Base-by-base conservation (phyloP, 1,140 invertebrate species). In the Coelopa frigida region DNA sequence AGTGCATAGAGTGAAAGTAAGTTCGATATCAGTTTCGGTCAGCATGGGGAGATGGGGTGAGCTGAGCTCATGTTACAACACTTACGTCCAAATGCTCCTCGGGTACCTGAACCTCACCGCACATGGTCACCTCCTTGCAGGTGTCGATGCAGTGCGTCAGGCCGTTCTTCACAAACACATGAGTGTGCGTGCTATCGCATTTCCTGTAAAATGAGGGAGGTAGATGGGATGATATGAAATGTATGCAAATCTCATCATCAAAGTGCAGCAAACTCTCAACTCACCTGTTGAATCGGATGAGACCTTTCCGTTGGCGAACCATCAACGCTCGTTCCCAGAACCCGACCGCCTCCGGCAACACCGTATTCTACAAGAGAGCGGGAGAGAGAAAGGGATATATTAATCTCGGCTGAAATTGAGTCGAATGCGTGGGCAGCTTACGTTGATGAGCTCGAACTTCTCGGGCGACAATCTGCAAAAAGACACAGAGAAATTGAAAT, bases 301-400 rank as follows among this genome's bases (percentile, higher is more conserved):
- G 81, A 54, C 78, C 82, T 55, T 82, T 81, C 32, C 88, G 87
- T 72, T 85, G 81, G 23, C 89, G 78, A 6, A 96, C 91, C 78
- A 83, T 87, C 23, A 97, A 72, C 1, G 92, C 89, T 66, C 83
- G 77, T 66, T 94, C 85, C 94, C 93, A 96, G 74, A 93, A 97
- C 50, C 83, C 79, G 3, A 95, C 86, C 31, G 93, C 93, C 70
- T 91, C 80, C 1, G 90, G 89, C 51, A 95, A 70, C 51, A 96
- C 87, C 29, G 87, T 89, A 57, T 89, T 85, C 89, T 94, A 73
- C n/a, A 39, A 23, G 18, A 36, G 27, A 46, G 40, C 40, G 37
- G 15, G 12, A 38, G 31, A n/a, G 27, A 26, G 14, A 32, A 37
- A 22, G 18, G 10, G 10, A 29, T 47, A 24, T 26, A 46, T 15